Conservation (phyloP, 2,797 vertebrate genomes). For the Todus mexicanus region DNA sequence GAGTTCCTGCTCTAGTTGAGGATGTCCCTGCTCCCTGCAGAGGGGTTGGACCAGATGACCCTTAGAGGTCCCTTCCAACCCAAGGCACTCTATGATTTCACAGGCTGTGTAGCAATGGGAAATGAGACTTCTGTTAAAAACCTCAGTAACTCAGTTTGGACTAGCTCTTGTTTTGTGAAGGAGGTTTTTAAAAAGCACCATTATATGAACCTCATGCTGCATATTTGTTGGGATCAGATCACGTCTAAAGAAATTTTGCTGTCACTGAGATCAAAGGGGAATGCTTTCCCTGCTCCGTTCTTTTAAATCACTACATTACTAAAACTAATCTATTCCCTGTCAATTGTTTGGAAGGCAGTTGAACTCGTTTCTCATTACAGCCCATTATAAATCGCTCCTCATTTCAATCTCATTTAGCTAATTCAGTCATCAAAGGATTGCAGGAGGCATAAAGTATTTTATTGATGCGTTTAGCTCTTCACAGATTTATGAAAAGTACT, state of each 20-base stretch:
- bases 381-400: constrained; percentile 3
- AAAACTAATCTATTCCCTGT: background rate
- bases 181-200: background rate
- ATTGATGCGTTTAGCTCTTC: constrained; percentile 13
- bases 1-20: too few species aligned
- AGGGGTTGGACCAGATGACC: too few species aligned
- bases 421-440: constrained; percentile 41
- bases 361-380: background rate
- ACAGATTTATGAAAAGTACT: background rate
- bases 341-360: constrained; percentile 6
- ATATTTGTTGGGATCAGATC: background rate
- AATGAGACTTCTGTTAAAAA: background rate
- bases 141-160: background rate
- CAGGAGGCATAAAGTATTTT: constrained; percentile 20
- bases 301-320: background rate
- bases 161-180: background rate
- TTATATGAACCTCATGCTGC: background rate
- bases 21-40: too few species aligned
- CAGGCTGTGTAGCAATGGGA: background rate
- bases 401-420: constrained; percentile 37
- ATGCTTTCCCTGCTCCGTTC: background rate
- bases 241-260: background rate
- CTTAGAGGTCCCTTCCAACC: too few species aligned
- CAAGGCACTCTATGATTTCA: too few species aligned
- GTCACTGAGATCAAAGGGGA: background rate